These are phyloP conservation scores for Daboia siamensis DNA, from an alignment of 2,113 vertebrate species.

Conservation along the genomic window DNA sequence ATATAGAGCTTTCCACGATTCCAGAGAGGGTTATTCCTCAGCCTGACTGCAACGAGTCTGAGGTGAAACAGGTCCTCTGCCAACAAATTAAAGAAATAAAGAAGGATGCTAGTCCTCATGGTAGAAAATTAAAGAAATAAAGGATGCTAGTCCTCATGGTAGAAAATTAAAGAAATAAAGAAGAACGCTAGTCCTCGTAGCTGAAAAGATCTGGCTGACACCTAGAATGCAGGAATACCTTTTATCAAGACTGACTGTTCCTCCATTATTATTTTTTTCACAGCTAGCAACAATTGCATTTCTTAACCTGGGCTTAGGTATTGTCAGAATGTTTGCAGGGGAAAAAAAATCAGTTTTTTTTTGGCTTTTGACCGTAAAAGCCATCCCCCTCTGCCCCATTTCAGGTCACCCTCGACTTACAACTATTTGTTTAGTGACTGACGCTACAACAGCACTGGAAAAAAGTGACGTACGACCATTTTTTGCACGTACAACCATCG, in stretches of 20 bases:
- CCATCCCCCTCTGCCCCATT: not conserved
- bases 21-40: not conserved
- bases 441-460: no score
- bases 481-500: no score
- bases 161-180: not conserved
- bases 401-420: not conserved
- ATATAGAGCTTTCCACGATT: not conserved
- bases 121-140: not conserved
- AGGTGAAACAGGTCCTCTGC: not conserved
- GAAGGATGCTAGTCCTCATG: not conserved
- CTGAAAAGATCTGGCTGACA: not conserved
- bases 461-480: no score
- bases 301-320: not conserved
- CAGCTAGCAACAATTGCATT: not conserved
- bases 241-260: not conserved
- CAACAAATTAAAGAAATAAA: not conserved
- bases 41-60: not conserved
- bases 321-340: not conserved
- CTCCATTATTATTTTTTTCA: not conserved
- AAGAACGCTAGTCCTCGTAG: not conserved
- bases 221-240: not conserved
- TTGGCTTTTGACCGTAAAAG: not conserved
- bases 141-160: not conserved
- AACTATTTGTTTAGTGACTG: not conserved
- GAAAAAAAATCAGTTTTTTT: not conserved